Base-by-base conservation (phyloP, 2,888 invertebrate species). In the Hirudinaria manillensis region DNA sequence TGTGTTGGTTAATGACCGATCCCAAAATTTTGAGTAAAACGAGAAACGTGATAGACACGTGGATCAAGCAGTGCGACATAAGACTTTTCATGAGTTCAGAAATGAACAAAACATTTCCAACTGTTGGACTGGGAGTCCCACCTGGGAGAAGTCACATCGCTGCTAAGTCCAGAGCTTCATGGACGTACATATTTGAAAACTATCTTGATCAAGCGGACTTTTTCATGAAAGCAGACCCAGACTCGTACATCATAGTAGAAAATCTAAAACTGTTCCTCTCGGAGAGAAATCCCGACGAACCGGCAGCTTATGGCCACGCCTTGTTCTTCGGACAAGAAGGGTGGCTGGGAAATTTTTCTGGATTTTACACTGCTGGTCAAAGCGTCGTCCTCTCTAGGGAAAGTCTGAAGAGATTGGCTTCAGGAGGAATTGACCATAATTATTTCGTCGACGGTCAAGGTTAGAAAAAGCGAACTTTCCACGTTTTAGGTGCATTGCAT, bases 1-100 rank as follows among this genome's bases (percentile, higher is more conserved):
- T 78, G 56, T 78, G 78, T 70, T 78, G 77, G 77, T 32, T 78
- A 19, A 32, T 77, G 72, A 76, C 76, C 21, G 78, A 78, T 67
- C 77, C 77, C 1, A 34, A 53, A 19, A 75, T 78, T 61, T 56
- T 78, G 21, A 66, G 75, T 7, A 70, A 72, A 29, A 56, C 67
- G 4, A 38, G 21, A 1, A 61, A 72, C 53, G 79, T 78, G 16
- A 73, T 70, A 61, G 74, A 73, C 71, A 78, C 79, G n/a, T 79
- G 79, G 79, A 76, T 61, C 19, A 38, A 70, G 70, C 67, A 73
- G 21, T 79, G 79, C 77, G 78, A 79, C 74, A 55, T 77, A 71
- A 75, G 70, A n/a, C 75, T 79, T 0, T 77, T 74, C 51, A 79
- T 79, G 76, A 79, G 79, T 66, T 78, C 78, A 19, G 53, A 45